Conservation (phyloP, 2,113 vertebrate species). For the Amphiprion ocellaris region DNA sequence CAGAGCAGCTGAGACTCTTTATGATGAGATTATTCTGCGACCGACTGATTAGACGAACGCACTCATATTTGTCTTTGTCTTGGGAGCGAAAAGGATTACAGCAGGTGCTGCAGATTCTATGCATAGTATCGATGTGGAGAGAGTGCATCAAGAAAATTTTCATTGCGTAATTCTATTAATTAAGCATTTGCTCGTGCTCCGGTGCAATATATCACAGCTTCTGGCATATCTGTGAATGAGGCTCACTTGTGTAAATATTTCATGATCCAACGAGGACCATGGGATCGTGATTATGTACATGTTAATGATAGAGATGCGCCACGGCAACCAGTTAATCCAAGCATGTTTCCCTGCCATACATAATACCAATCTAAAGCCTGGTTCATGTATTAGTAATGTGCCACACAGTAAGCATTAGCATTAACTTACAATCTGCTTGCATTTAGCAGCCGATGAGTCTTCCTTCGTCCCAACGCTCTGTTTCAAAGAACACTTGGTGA, state of each 20-base stretch:
- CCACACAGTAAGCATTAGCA: conserved; percentile 1
- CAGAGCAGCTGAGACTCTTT: conserved; percentile 47
- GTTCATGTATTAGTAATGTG: conserved; percentile 26
- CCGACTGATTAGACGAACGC: conserved; percentile 55
- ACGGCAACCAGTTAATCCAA: conserved; percentile 25
- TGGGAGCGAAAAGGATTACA: conserved; percentile 38
- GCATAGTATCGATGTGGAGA: conserved; percentile 32
- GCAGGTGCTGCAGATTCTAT: conserved; percentile 13
- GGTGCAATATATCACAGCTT: conserved; percentile 6
- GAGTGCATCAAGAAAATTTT: conserved; percentile 25
- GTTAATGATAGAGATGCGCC: conserved; percentile 1
- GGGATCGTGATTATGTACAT: neutral
- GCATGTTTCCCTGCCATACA: conserved; percentile 13
- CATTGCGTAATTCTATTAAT: conserved; percentile 42
- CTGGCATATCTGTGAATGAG: conserved; percentile 12
- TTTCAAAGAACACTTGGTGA: conserved; percentile 44
- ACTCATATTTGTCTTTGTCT: conserved; percentile 44
- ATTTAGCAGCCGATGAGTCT: neutral
- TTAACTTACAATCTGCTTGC: conserved; percentile 3
- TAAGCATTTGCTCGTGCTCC: neutral
- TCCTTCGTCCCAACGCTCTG: neutral
- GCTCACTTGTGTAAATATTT: conserved; percentile 22
- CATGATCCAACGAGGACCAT: conserved; percentile 5
- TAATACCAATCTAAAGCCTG: conserved; percentile 7
- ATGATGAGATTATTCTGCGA: conserved; percentile 58